Percentiles rank a stretch among this genome's conserved stretches.
phyloP scores from a whole-genome alignment of 2,113 vertebrate genomes.

The Pelobates fuscus region DNA sequence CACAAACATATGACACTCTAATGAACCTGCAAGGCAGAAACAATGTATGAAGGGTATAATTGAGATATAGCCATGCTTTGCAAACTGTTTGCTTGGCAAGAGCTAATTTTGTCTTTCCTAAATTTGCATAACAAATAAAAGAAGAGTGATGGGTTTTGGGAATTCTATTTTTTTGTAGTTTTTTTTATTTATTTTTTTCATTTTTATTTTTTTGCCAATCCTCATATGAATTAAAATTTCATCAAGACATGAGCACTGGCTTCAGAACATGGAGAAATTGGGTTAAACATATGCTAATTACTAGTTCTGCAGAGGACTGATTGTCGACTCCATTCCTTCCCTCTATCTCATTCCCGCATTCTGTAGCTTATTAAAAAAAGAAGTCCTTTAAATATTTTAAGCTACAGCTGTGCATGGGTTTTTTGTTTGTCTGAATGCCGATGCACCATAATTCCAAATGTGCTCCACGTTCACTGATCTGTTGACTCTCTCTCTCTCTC shows the following conservation, averaged over 20 bases:
- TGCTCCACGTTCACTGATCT: conserved; percentile 56
- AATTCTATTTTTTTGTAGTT: conserved; percentile 29
- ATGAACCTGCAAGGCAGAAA: too few species aligned
- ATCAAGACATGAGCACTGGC: conserved; percentile 39
- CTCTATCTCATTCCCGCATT: conserved; percentile 26
- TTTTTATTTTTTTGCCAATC: not conserved
- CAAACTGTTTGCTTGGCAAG: conserved; percentile 31
- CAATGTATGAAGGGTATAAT: not conserved
- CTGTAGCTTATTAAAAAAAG: conserved; percentile 47
- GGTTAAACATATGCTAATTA: conserved; percentile 9
- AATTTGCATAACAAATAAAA: conserved; percentile 41
- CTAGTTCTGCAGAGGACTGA: conserved; percentile 46
- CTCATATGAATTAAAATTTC: conserved; percentile 30
- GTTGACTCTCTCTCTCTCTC: conserved; percentile 57
- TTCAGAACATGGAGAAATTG: conserved; percentile 39
- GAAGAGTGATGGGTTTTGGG: not conserved
- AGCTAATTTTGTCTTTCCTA: not conserved
- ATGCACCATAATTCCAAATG: conserved; percentile 47
- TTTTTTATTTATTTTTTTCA: not conserved
- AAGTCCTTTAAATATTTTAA: conserved; percentile 55
- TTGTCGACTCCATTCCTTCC: conserved; percentile 33
- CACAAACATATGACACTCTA: too few species aligned
- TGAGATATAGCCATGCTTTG: conserved; percentile 21
- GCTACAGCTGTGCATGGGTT: conserved; percentile 54
- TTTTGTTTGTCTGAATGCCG: conserved; percentile 52